phyloP scores from a whole-genome alignment of 2,888 invertebrate genomes.

The Shargacucullia verbasci region DNA sequence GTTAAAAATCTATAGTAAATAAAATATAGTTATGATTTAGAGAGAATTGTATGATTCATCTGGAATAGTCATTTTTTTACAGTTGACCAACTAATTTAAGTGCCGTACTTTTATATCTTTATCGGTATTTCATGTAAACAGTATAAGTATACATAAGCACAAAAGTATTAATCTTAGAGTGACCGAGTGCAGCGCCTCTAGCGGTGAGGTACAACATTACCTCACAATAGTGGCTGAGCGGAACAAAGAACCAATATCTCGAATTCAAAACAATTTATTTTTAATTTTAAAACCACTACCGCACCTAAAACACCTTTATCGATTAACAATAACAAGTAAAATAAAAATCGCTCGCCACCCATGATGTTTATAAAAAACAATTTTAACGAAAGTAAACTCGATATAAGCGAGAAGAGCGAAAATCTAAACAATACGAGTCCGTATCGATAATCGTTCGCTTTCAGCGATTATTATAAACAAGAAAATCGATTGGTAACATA shows the following conservation, averaged over 20 bases:
- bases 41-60: too few relatives aligned
- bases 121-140: too few relatives aligned
- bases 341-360: slow-evolving; percentile 51
- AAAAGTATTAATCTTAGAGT: too few relatives aligned
- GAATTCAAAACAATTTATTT: slow-evolving; percentile 47
- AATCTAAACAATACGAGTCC: slow-evolving; percentile 64
- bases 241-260: slow-evolving; percentile 2
- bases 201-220: too few relatives aligned
- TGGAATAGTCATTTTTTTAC: too few relatives aligned
- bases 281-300: slow-evolving; percentile 45
- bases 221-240: too few relatives aligned
- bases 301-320: slow-evolving; percentile 47
- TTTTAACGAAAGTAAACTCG: slow-evolving; percentile 76
- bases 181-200: too few relatives aligned
- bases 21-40: too few relatives aligned
- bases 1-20: too few relatives aligned
- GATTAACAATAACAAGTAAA: slow-evolving; percentile 59
- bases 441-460: slow-evolving; percentile 63
- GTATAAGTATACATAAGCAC: too few relatives aligned
- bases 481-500: slow-evolving; percentile 80
- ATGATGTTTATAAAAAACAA: slow-evolving; percentile 77
- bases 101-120: too few relatives aligned
- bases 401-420: slow-evolving; percentile 68
- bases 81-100: too few relatives aligned
- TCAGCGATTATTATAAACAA: slow-evolving; percentile 78